Evolutionary conservation across 2,888 invertebrate genomes (phyloP).

Genomic region (Tenthredo distinguenda): DNA sequence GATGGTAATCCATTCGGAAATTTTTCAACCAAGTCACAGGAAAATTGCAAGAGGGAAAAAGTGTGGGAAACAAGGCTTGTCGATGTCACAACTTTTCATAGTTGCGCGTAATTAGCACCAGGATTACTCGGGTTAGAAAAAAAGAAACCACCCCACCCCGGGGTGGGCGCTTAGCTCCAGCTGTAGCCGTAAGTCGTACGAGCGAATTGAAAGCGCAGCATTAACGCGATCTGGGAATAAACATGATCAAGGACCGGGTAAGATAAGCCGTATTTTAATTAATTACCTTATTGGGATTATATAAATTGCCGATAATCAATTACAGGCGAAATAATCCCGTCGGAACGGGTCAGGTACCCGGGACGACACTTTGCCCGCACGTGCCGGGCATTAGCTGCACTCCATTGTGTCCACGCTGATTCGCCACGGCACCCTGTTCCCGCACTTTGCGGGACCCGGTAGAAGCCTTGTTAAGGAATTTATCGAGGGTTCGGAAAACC

Average conservation of each 20-base stretch:
- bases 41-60: too few relatives aligned
- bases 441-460: background rate
- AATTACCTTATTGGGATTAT: conserved; percentile 68
- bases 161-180: background rate
- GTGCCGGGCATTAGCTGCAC: conserved; percentile 19
- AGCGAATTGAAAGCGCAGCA: conserved; percentile 15
- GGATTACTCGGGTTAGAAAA: background rate
- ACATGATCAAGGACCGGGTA: conserved; percentile 55
- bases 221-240: background rate
- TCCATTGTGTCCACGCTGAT: conserved; percentile 35
- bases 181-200: background rate
- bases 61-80: too few relatives aligned
- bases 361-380: conserved; percentile 34
- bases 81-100: background rate
- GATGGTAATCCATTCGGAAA: too few relatives aligned
- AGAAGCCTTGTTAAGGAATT: conserved; percentile 19
- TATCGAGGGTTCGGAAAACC: background rate
- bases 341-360: background rate
- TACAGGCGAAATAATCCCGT: conserved; percentile 54
- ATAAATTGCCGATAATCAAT: conserved; percentile 71
- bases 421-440: background rate
- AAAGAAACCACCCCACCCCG: background rate
- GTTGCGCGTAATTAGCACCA: background rate
- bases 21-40: too few relatives aligned
- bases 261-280: conserved; percentile 56